phyloP scores from a whole-genome alignment of 2,888 invertebrate genomes.

The Slavum lentiscoides region DNA sequence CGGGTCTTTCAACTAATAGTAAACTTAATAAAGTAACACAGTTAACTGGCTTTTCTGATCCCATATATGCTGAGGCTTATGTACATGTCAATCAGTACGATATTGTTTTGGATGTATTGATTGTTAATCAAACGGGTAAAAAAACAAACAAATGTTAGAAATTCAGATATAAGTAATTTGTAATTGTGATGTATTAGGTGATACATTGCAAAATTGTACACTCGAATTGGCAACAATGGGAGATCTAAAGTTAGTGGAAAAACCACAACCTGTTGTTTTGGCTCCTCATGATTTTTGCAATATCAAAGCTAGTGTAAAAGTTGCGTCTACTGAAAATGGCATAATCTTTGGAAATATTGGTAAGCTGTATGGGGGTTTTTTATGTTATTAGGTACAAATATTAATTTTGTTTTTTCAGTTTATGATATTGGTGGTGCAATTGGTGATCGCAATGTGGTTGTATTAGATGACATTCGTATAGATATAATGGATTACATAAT shows the following conservation, averaged over 20 bases:
- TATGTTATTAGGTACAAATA: conserved; percentile 4
- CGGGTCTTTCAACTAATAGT: conserved; percentile 58
- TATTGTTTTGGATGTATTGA: conserved; percentile 94
- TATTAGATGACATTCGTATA: conserved; percentile 98
- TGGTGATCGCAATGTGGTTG: conserved; percentile 94
- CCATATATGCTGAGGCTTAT: conserved; percentile 99
- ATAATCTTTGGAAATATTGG: conserved; percentile 99
- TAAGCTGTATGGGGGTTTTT: conserved; percentile 59
- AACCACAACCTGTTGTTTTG: conserved; percentile 92
- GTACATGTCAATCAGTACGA: conserved; percentile 99
- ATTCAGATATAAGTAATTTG: background rate
- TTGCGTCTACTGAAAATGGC: conserved; percentile 99
- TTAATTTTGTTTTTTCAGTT: conserved; percentile 64
- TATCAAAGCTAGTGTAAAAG: conserved; percentile 97
- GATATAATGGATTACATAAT: conserved; percentile 99
- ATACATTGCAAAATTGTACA: conserved; percentile 96
- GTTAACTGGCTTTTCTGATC: conserved; percentile 97
- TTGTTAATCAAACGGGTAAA: conserved; percentile 93
- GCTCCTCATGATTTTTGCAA: conserved; percentile 97
- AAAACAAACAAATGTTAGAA: background rate
- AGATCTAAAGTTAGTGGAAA: conserved; percentile 96
- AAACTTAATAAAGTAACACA: conserved; percentile 66
- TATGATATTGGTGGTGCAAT: conserved; percentile 94
- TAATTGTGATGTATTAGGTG: conserved; percentile 61
- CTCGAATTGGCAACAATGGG: conserved; percentile 97